Evolutionary conservation across 2,113 vertebrate species (phyloP).

Genomic region (Quiscalus mexicanus): DNA sequence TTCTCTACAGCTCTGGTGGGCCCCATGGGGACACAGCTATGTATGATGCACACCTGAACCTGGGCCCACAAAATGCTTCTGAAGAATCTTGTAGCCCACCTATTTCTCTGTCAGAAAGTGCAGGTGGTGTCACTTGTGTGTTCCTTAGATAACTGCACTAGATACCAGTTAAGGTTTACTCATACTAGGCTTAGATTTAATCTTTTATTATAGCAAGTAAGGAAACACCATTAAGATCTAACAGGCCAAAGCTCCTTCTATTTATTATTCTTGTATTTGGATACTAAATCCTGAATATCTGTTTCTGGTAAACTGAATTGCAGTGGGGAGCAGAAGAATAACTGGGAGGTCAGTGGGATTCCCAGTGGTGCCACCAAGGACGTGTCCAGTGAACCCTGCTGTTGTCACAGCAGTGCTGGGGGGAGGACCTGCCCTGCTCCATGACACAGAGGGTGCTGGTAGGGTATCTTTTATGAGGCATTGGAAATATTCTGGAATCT

Average conservation of each 20-base stretch:
- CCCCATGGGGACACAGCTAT: neutral
- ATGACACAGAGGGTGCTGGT: neutral
- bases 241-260: neutral
- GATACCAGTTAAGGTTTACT: neutral
- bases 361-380: neutral
- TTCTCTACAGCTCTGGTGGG: neutral
- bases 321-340: neutral
- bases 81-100: neutral
- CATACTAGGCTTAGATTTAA: neutral
- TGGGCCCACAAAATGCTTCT: neutral
- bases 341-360: neutral
- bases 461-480: neutral
- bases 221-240: neutral
- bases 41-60: neutral
- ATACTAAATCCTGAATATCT: conserved; percentile 7
- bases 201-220: neutral
- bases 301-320: neutral
- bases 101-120: neutral
- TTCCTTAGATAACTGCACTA: neutral
- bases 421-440: neutral
- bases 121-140: neutral
- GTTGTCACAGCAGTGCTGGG: neutral
- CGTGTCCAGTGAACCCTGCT: neutral
- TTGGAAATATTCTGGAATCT: neutral
- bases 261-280: neutral